Evolutionary conservation across 2,888 invertebrate genomes (phyloP), one percentile per base, ranked within the genome.

Genomic region (Agrochola macilenta): DNA sequence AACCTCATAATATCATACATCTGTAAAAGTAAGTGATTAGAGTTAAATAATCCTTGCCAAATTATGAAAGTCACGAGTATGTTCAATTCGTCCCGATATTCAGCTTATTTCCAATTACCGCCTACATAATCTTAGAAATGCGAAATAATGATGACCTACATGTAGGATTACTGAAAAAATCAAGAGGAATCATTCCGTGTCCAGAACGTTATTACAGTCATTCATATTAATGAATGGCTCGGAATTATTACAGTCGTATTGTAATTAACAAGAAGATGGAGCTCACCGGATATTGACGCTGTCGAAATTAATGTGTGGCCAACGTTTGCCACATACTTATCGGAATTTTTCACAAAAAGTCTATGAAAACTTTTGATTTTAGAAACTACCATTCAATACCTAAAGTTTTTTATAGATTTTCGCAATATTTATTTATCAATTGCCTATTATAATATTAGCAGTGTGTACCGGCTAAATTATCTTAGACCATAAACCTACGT

Each of bases 161-260:
- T 68, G n/a, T 61, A 30, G 20, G 9, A 35, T 20, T 60, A 60
- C 8, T 60, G 9, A 60, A 20, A 26, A 30, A 17, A 30, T 17
- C 17, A 60, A 17, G 60, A 30, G 30, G 2, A 60, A 64, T 58
- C n/a, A 26, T 72, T 70, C 35, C 23, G n/a, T n/a, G 30, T 39
- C 39, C 54, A 58, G 23, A 64, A 17, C 5, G 7, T 14, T 46
- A 49, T 60, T 46, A 12, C 63, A 58, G 23, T 54, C 30, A 20
- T 69, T 26, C 52, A 79, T 79, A 69, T n/a, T 4, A 49, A 60
- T 9, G n/a, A n/a, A 26, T 17, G 1, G n/a, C n/a, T 58, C 52
- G 52, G 52, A 14, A 35, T 39, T 46, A 73, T 66, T 49, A 1
- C 58, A 23, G 58, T 43, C 52, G 23, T 35, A 49, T 49, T 26